Conservation (phyloP, 2,113 vertebrate genomes). For the Mastomys coucha region DNA sequence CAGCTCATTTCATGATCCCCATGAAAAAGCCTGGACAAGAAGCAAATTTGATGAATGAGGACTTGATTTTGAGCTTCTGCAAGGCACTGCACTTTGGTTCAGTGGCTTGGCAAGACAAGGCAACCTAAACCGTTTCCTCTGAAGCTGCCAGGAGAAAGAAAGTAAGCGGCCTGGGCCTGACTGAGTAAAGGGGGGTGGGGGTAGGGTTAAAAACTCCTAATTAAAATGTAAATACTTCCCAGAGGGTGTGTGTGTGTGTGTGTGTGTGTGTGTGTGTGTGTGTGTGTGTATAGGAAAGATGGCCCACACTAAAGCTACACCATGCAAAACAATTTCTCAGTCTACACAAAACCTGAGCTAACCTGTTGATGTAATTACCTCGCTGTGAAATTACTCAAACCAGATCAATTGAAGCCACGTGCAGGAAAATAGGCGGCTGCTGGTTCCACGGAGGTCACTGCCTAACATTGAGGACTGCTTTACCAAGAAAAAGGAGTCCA, state of each 20-base stretch:
- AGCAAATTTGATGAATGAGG: not conserved
- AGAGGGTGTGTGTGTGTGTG: not conserved
- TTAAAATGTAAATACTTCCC: conserved; percentile 77
- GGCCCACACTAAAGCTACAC: not conserved
- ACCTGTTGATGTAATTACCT: not conserved
- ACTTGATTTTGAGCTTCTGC: not conserved
- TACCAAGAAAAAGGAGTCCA: not conserved
- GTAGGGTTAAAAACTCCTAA: conserved; percentile 24
- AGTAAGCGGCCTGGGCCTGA: conserved; percentile 24
- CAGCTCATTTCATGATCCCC: not conserved
- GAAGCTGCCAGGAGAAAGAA: conserved; percentile 56
- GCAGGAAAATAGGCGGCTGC: conserved; percentile 15
- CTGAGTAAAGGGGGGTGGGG: not conserved
- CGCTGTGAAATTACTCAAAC: not conserved
- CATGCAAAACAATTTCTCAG: conserved; percentile 8
- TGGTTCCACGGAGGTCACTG: not conserved
- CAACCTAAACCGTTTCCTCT: conserved; percentile 18
- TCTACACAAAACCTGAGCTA: not conserved
- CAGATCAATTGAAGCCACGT: not conserved
- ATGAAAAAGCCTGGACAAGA: not conserved
- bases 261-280: too few species aligned
- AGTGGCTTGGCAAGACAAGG: conserved; percentile 18
- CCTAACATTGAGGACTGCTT: not conserved
- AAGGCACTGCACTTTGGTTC: conserved; percentile 47
- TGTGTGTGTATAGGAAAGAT: conserved; percentile 3